Evolutionary conservation across 2,888 invertebrate species (phyloP), one percentile per base, ranked within the genome.

Genomic region (Chymomyza procnemis): DNA sequence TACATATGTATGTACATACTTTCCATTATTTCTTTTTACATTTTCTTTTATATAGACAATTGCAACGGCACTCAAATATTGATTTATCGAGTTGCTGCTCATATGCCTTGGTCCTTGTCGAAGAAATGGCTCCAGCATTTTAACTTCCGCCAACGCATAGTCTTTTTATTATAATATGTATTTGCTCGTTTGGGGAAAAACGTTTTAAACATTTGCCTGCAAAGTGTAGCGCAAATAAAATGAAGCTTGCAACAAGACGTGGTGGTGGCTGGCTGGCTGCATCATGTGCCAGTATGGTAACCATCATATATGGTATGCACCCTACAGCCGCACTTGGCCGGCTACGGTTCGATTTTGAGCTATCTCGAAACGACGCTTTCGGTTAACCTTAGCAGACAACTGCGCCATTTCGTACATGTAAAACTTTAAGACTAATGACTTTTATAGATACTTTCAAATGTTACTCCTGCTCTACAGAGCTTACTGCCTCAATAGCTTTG

Each of bases 1-100:
- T 47, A 47, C 47, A 47, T 47, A n/a, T 47, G 30, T 3, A 30
- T 30, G 30, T 30, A 30, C n/a, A 26, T 26, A 5, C 26, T 6
- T 47, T n/a, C 16, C 47, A 47, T 14, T 47, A n/a, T 47, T 5
- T 2, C 26, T 26, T 41, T 4, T 50, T 47, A 41, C 58, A n/a
- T n/a, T 66, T 26, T 18, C 48, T 30, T 65, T 71, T 61, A 71
- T 68, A 69, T 71, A 79, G 76, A 75, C 79, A 79, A 79, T 86
- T 81, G 79, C 82, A 80, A 58, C 64, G 71, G 47, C 70, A 63
- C 69, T 82, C 71, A 68, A 81, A 79, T 85, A 87, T 81, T 87
- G 81, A 81, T 81, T 81, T 87, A 81, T 85, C 69, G 83, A 75
- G 75, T 69, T 73, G 69, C 85, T 73, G 69, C 85, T 80, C 87